Evolutionary conservation across 2,888 invertebrate species (phyloP).

Genomic region (Synanthedon formicaeformis): DNA sequence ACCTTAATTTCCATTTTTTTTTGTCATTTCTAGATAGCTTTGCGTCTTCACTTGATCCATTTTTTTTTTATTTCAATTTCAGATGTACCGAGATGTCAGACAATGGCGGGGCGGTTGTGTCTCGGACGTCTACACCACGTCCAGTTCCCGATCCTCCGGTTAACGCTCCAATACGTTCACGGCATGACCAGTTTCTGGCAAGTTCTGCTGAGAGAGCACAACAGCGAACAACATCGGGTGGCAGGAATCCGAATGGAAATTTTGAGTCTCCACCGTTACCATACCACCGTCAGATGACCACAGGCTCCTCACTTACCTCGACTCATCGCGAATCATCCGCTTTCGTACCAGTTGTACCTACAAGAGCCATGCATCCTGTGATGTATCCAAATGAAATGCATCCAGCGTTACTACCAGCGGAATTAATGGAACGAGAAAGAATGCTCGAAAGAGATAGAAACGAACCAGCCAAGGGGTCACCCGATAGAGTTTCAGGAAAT

Average conservation of each 20-base stretch:
- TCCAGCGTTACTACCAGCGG: constrained; percentile 73
- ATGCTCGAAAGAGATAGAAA: constrained; percentile 58
- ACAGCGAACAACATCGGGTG: constrained; percentile 61
- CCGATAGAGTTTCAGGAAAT: constrained; percentile 52
- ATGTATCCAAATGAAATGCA: constrained; percentile 80
- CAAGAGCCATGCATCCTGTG: constrained; percentile 78
- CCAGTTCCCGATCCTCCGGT: constrained; percentile 58
- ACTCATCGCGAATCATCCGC: constrained; percentile 85
- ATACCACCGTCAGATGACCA: constrained; percentile 75
- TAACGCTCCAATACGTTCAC: constrained; percentile 55
- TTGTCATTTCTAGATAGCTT: not conserved
- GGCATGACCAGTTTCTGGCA: constrained; percentile 73
- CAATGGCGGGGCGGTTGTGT: constrained; percentile 54
- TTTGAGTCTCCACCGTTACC: constrained; percentile 75
- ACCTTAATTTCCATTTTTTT: not conserved
- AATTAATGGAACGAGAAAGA: constrained; percentile 70
- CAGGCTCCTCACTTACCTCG: constrained; percentile 53
- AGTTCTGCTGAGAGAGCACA: constrained; percentile 63
- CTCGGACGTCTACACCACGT: constrained; percentile 63
- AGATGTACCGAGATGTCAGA: constrained; percentile 64
- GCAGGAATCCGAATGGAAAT: constrained; percentile 61
- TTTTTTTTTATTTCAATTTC: constrained; percentile 25
- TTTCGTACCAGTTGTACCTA: constrained; percentile 89
- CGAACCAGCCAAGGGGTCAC: constrained; percentile 62
- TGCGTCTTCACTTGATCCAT: not conserved